A percentile compares a stretch with the other conserved stretches of the same genome.
Conservation (phyloP, 2,113 vertebrate species). For the Cettia cetti region DNA sequence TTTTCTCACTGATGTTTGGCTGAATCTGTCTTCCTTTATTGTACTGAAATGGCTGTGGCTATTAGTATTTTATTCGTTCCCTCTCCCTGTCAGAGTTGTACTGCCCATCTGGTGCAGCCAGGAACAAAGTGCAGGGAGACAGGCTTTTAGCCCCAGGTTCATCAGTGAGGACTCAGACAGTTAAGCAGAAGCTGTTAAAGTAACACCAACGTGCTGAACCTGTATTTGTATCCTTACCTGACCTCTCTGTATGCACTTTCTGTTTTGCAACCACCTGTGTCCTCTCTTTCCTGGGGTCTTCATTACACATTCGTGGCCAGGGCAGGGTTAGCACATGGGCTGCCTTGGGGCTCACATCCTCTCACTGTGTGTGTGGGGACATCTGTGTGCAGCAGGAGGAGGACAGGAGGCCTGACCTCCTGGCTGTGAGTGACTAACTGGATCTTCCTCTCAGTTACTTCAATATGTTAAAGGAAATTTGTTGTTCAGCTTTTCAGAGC, state of each 20-base stretch:
- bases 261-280: background rate
- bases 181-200: background rate
- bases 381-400: background rate
- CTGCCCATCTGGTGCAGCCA: background rate
- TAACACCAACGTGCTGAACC: accelerated
- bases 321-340: background rate
- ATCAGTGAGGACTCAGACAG: background rate
- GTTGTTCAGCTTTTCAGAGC: background rate
- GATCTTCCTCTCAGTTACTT: background rate
- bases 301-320: accelerated
- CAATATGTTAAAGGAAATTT: background rate
- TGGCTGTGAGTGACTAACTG: background rate
- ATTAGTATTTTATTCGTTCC: background rate
- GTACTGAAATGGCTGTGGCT: background rate
- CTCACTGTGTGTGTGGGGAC: no score
- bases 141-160: background rate
- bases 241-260: background rate
- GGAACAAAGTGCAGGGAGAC: background rate
- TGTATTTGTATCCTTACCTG: background rate
- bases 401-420: background rate
- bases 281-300: background rate
- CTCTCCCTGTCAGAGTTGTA: accelerated
- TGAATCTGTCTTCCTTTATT: background rate
- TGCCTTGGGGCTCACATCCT: background rate
- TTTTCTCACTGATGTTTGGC: background rate